Base-by-base conservation (phyloP, 1,140 invertebrate species). In the Tetragonula clypearis region DNA sequence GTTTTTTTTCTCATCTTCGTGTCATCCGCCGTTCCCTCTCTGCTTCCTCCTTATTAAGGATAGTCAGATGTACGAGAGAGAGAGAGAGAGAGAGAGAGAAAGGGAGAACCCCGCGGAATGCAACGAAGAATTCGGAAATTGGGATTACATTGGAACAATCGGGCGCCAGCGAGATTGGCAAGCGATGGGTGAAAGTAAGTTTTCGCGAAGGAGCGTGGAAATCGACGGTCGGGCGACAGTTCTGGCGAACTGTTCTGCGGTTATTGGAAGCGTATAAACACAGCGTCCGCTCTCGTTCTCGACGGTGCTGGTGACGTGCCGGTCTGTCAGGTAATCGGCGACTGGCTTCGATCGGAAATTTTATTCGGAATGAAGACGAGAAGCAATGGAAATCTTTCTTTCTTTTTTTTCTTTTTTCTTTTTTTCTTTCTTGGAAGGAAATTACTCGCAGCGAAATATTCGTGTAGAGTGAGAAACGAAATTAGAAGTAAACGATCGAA, bases 231-330 rank as follows among this genome's bases (percentile, higher is more conserved):
- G 82, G 82, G 92, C 88, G 90, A 91, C 88, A 90, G 88, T 92
- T 35, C 35, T 93, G 91, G 89, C 92, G 8, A 93, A 93, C 91
- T 92, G 92, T 93, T 88, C 88, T 90, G 87, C 79, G 88, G 88
- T 90, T 90, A 90, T 90, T 89, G 88, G 85, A 90, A 89, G 69
- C 87, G 75, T 90, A 87, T 87, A 90, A 88, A 83, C 84, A 82
- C 30, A 30, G 85, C 6, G 41, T 86, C 87, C 79, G 76, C 81
- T 85, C 72, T 85, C 72, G 85, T 90, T 89, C 41, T 49, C 85
- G 79, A 55, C 80, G 75, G 71, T 82, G 89, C 82, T 85, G 69
- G 87, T 89, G 82, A 90, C 86, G 77, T 90, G 68, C 73, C 60
- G 74, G 79, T 30, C 87, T 41, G 41, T 41, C 41, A 41, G 41